Conservation (phyloP, 2,888 invertebrate species). For the Mellilla xanthometata region DNA sequence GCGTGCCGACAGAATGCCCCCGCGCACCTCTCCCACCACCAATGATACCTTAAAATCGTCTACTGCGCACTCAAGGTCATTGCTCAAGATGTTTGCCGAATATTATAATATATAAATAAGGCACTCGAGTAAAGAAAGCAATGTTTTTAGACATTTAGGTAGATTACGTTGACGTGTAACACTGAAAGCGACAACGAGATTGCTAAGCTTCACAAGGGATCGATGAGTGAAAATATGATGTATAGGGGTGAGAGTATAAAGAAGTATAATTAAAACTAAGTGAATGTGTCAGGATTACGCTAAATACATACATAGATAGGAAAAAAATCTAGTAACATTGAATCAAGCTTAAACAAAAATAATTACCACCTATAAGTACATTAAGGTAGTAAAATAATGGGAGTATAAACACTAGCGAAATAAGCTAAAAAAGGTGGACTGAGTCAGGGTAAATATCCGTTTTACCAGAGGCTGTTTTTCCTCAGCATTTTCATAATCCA, state of each 20-base stretch:
- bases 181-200: slow-evolving; percentile 40
- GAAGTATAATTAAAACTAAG: slow-evolving; percentile 5
- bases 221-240: neutral
- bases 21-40: too few species aligned
- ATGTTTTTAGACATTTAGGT: slow-evolving; percentile 3
- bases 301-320: slow-evolving; percentile 9
- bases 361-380: slow-evolving; percentile 37
- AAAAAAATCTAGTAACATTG: slow-evolving; percentile 26
- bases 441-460: slow-evolving; percentile 66
- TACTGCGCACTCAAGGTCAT: too few species aligned
- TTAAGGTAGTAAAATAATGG: slow-evolving; percentile 34
- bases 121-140: slow-evolving; percentile 5
- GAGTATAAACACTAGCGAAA: slow-evolving; percentile 49
- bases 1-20: too few species aligned
- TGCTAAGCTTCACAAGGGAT: slow-evolving; percentile 22
- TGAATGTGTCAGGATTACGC: slow-evolving; percentile 10
- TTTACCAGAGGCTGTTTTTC: slow-evolving; percentile 96
- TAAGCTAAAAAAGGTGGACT: slow-evolving; percentile 70
- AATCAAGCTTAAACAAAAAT: slow-evolving; percentile 35
- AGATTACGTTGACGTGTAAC: slow-evolving; percentile 30
- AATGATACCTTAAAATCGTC: too few species aligned
- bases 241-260: slow-evolving; percentile 2
- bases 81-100: too few species aligned
- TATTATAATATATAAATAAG: too few species aligned
- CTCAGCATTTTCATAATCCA: slow-evolving; percentile 95